phyloP scores from a whole-genome alignment of 2,888 invertebrate species.

The Polia nebulosa region DNA sequence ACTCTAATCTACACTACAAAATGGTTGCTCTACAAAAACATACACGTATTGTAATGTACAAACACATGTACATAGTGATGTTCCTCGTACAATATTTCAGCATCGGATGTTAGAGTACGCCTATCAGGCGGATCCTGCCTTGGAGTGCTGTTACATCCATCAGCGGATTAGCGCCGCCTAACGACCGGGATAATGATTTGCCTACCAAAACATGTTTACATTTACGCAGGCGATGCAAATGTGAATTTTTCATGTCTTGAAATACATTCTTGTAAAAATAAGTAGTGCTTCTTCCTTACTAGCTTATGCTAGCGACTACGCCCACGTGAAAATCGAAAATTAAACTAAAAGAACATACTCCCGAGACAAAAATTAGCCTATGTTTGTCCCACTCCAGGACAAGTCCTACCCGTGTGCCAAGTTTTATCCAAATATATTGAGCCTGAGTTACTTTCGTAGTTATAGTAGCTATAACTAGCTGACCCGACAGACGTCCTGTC shows the following conservation, averaged over 20 bases:
- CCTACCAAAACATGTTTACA: conserved; percentile 57
- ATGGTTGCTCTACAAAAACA: not conserved
- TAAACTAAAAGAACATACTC: no score
- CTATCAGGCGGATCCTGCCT: conserved; percentile 53
- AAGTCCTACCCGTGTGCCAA: no score
- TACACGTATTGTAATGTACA: conserved; percentile 5
- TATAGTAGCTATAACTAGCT: no score
- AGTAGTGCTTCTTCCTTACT: not conserved
- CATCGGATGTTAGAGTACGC: conserved; percentile 41
- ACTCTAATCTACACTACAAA: not conserved
- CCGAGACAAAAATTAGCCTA: no score
- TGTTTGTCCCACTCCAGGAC: no score
- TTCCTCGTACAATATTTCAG: conserved; percentile 46
- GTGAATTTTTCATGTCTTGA: conserved; percentile 18
- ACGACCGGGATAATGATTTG: conserved; percentile 61
- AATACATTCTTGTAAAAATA: conserved; percentile 5
- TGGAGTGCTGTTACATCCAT: conserved; percentile 55
- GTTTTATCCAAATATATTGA: no score
- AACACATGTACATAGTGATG: conserved; percentile 18
- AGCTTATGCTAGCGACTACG: no score
- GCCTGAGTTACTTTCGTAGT: no score
- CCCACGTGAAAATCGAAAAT: no score
- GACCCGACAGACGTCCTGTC: no score
- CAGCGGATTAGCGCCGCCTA: conserved; percentile 59
- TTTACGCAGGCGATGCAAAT: conserved; percentile 44